phyloP scores from a whole-genome alignment of 2,113 vertebrate genomes.

The Plotosus lineatus region DNA sequence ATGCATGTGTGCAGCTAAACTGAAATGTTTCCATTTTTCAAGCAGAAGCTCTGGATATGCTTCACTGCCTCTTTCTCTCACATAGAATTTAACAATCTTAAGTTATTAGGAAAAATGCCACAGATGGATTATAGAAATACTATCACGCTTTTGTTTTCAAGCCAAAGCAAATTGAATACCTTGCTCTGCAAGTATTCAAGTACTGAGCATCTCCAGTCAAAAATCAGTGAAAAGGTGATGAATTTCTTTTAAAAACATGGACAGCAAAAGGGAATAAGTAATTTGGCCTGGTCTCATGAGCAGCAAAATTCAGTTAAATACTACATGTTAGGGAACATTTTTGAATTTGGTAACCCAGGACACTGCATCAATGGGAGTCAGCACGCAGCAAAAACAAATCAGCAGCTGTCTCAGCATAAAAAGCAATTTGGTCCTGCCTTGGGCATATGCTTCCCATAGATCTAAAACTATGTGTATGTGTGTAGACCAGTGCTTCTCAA shows the following conservation, averaged over 20 bases:
- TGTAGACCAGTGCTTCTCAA: too few relatives aligned
- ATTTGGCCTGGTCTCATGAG: neutral
- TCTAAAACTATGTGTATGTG: conserved; percentile 55
- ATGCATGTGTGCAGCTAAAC: conserved; percentile 33
- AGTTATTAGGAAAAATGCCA: conserved; percentile 34
- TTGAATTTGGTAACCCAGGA: conserved; percentile 34
- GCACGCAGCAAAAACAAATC: conserved; percentile 58
- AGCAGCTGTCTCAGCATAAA: conserved; percentile 63
- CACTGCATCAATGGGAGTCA: conserved; percentile 48
- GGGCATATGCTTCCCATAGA: conserved; percentile 56
- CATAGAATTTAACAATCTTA: conserved; percentile 45
- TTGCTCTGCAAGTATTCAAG: neutral
- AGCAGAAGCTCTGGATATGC: conserved; percentile 28
- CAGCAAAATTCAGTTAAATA: conserved; percentile 41
- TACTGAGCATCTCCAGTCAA: conserved; percentile 2
- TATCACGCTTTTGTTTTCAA: conserved; percentile 31
- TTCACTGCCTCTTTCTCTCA: conserved; percentile 18
- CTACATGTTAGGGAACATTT: neutral
- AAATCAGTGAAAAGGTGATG: neutral
- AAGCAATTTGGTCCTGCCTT: conserved; percentile 66
- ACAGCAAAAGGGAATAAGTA: neutral
- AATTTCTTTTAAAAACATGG: conserved; percentile 4
- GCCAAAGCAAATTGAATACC: neutral
- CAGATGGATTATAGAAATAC: conserved; percentile 30
- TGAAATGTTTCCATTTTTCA: conserved; percentile 43